phyloP scores from a whole-genome alignment of 2,797 vertebrate genomes.

The Delichon dasypus region DNA sequence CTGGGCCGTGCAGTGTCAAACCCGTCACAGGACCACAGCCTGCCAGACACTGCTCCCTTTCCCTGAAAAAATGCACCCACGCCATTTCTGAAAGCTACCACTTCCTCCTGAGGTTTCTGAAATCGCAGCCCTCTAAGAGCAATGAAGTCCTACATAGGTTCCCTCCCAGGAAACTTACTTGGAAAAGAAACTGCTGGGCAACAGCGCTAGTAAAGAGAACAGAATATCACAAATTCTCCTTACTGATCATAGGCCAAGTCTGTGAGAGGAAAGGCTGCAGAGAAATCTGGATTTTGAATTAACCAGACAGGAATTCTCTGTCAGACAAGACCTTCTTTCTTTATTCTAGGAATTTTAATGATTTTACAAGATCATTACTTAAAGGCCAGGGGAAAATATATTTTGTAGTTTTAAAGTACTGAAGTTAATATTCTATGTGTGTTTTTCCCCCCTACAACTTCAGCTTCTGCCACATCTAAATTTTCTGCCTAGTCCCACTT shows the following conservation, averaged over 20 bases:
- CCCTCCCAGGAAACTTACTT: not conserved
- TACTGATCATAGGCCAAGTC: not conserved
- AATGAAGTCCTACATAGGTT: not conserved
- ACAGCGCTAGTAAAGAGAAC: not conserved
- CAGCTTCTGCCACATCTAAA: not conserved
- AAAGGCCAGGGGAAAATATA: not conserved
- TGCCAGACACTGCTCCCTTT: not conserved
- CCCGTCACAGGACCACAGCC: not conserved
- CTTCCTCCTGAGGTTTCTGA: not conserved
- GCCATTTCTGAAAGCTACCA: not conserved
- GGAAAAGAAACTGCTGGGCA: not conserved
- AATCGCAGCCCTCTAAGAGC: not conserved
- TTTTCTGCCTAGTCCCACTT: not conserved
- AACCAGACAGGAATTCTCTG: not conserved
- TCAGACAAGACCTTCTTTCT: not conserved
- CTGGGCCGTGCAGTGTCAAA: not conserved
- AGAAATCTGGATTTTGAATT: slow-evolving; percentile 11
- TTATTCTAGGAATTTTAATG: not conserved
- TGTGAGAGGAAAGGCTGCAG: not conserved
- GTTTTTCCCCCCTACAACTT: rapidly evolving
- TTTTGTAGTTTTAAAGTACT: not conserved
- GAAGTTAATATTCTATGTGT: not conserved
- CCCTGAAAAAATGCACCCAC: not conserved
- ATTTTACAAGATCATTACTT: not conserved
- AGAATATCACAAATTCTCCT: not conserved